Evolutionary conservation across 2,888 invertebrate species (phyloP).

Genomic region (Mimumesa dahlbomi): DNA sequence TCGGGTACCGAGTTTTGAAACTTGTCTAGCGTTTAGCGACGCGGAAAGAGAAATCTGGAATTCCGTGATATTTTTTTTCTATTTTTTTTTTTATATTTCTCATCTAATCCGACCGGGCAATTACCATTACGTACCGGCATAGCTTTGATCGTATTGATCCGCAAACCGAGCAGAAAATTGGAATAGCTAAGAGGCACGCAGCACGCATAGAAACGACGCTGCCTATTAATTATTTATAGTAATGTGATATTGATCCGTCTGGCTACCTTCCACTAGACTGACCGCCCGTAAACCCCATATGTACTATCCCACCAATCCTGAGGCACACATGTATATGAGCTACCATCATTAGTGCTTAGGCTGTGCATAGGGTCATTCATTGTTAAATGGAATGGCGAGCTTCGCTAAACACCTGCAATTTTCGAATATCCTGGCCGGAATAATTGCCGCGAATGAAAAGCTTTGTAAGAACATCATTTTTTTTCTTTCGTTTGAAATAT

Average conservation of each 20-base stretch:
- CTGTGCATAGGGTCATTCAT: conserved; percentile 32
- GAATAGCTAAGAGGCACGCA: conserved; percentile 46
- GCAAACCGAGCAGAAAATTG: conserved; percentile 39
- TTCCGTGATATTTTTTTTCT: background rate
- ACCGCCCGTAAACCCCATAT: conserved; percentile 57
- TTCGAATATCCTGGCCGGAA: no score
- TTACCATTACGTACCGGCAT: conserved; percentile 13
- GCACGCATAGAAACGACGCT: conserved; percentile 41
- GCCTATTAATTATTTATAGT: conserved; percentile 78
- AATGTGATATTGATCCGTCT: conserved; percentile 78
- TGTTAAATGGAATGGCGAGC: conserved; percentile 32
- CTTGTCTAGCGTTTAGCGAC: no score
- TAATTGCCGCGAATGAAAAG: no score
- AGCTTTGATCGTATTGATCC: conserved; percentile 26
- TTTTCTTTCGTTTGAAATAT: no score
- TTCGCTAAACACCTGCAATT: conserved; percentile 30
- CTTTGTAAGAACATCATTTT: no score
- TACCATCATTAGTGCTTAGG: conserved; percentile 40
- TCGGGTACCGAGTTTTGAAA: no score
- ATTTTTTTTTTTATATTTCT: background rate
- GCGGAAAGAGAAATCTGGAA: no score
- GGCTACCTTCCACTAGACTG: conserved; percentile 66
- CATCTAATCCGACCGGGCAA: conserved; percentile 15
- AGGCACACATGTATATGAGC: conserved; percentile 31
- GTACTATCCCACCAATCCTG: conserved; percentile 28